Percentiles rank a stretch among this genome's conserved stretches.
These are phyloP conservation scores for Hirudinaria manillensis DNA, from an alignment of 2,888 invertebrate genomes.

Conservation along the genomic window DNA sequence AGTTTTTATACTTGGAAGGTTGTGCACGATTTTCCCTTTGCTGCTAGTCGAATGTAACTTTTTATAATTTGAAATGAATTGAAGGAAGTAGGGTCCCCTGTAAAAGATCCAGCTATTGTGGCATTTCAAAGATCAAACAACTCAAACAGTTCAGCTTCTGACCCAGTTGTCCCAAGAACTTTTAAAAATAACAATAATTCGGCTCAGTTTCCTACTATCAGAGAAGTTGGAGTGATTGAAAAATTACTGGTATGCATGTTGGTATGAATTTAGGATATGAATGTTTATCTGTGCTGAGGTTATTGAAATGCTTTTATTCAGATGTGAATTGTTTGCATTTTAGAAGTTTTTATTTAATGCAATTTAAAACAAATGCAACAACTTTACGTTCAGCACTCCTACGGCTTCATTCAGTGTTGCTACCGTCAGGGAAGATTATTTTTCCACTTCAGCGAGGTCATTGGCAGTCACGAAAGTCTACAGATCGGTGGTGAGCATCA, in stretches of 20 bases:
- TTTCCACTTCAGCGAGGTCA: conserved; percentile 94
- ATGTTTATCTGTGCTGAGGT: background rate
- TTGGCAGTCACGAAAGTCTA: conserved; percentile 88
- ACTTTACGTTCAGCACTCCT: conserved; percentile 66
- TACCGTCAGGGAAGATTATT: conserved; percentile 91
- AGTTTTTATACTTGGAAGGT: conserved; percentile 13
- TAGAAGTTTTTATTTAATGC: no score
- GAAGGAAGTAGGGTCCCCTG: conserved; percentile 78
- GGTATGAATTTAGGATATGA: background rate
- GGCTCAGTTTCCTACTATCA: conserved; percentile 27
- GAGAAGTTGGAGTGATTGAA: conserved; percentile 94
- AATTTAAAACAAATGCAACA: background rate
- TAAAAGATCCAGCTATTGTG: conserved; percentile 73
- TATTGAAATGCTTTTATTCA: no score
- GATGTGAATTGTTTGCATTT: no score
- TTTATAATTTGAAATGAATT: background rate
- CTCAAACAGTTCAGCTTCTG: background rate
- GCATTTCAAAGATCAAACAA: conserved; percentile 65
- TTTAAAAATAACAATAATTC: conserved; percentile 30
- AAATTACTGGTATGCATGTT: conserved; percentile 73
- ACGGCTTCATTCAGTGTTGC: conserved; percentile 96
- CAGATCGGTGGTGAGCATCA: conserved; percentile 68
- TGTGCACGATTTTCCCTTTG: background rate
- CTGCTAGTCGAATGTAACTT: background rate
- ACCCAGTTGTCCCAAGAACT: conserved; percentile 13